Percentiles rank a stretch among this genome's conserved stretches.
These are phyloP conservation scores for Phragmatobia fuliginosa DNA, from an alignment of 2,888 invertebrate genomes.

Conservation along the genomic window DNA sequence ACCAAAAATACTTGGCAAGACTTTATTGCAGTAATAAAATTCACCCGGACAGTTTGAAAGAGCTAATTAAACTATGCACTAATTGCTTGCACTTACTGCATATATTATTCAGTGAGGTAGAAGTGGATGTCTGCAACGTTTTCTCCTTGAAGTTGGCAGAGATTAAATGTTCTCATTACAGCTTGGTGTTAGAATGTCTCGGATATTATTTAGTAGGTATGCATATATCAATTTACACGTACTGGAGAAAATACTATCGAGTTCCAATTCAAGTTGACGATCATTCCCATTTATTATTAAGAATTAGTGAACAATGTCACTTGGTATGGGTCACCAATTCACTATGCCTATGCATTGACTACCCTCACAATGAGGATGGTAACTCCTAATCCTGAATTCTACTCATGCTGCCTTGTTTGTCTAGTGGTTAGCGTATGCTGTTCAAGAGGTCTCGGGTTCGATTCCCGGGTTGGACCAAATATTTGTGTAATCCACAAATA, in stretches of 20 bases:
- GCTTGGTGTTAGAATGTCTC: not conserved
- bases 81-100: constrained; percentile 10
- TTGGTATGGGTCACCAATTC: too few species aligned
- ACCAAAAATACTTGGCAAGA: not conserved
- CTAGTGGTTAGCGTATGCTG: too few species aligned
- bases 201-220: not conserved
- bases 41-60: not conserved
- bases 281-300: too few species aligned
- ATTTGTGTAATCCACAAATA: too few species aligned
- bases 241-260: not conserved
- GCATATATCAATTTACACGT: not conserved
- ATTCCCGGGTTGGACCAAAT: too few species aligned
- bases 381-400: too few species aligned
- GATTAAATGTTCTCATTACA: not conserved
- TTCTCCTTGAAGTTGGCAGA: not conserved
- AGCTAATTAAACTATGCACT: constrained; percentile 15
- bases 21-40: not conserved
- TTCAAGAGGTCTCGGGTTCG: too few species aligned
- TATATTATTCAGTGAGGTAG: constrained; percentile 7
- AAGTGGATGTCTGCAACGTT: not conserved
- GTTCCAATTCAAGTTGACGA: too few species aligned
- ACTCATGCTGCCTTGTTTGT: too few species aligned
- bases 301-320: too few species aligned
- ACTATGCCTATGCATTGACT: too few species aligned
- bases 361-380: too few species aligned